Percentiles rank a stretch among this genome's conserved stretches.
Conservation (phyloP, 2,113 vertebrate species). For the Candoia aspera region DNA sequence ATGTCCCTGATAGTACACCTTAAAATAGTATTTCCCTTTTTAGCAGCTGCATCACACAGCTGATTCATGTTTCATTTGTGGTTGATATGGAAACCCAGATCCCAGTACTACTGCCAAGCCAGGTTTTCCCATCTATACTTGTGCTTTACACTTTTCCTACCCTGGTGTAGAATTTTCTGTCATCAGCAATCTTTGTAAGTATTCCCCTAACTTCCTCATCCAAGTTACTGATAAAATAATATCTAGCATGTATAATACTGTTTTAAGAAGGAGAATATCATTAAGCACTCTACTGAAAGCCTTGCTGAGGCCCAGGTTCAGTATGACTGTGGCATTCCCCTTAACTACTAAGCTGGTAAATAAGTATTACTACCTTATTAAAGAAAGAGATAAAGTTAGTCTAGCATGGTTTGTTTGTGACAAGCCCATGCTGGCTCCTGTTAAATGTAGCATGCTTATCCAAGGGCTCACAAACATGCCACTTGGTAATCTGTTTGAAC, state of each 20-base stretch:
- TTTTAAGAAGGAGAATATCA: background rate
- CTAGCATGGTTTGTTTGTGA: background rate
- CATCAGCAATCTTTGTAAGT: background rate
- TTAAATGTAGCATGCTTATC: background rate
- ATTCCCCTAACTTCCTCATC: background rate
- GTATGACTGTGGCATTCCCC: background rate
- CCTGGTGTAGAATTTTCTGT: background rate
- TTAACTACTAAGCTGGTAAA: background rate
- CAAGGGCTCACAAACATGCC: background rate
- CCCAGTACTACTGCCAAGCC: background rate
- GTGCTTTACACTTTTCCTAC: background rate
- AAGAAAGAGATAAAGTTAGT: background rate
- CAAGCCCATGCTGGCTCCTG: background rate
- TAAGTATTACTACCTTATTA: background rate
- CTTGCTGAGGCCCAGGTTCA: background rate
- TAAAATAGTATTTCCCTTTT: background rate
- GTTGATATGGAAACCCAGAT: background rate
- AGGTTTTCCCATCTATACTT: background rate
- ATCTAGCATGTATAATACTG: background rate
- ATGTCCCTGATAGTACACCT: background rate
- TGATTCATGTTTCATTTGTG: background rate
- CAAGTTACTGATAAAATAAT: background rate
- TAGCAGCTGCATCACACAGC: background rate
- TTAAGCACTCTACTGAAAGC: background rate
- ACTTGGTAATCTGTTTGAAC: background rate